Percentiles rank a stretch among this genome's conserved stretches.
Evolutionary conservation across 2,797 vertebrate genomes (phyloP).

Genomic region (Rhadinocentrus ornatus): DNA sequence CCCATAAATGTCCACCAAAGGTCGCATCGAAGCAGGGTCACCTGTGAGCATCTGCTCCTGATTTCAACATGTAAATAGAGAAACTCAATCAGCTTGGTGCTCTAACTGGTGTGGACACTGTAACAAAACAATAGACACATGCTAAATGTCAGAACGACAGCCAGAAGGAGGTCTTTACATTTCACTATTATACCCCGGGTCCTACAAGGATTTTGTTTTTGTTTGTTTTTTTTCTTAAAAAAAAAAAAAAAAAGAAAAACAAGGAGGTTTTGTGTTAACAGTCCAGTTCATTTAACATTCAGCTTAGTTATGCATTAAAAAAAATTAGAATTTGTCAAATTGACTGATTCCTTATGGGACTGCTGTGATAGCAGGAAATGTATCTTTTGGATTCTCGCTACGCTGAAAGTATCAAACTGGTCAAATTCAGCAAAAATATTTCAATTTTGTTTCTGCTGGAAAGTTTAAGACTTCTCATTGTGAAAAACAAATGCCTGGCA

Average conservation of each 20-base stretch:
- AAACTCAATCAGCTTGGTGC: slow-evolving; percentile 34
- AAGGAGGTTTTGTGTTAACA: slow-evolving; percentile 10
- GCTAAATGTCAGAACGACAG: slow-evolving; percentile 28
- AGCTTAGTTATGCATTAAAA: slow-evolving; percentile 2
- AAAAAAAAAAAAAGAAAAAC: background rate
- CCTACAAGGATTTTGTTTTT: slow-evolving; percentile 13
- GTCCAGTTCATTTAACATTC: slow-evolving; percentile 2
- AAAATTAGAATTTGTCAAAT: background rate
- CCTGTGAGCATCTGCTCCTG: slow-evolving; percentile 28
- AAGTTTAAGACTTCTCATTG: slow-evolving; percentile 27
- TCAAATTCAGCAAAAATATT: slow-evolving; percentile 20
- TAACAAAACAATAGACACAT: slow-evolving; percentile 33
- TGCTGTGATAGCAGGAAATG: background rate
- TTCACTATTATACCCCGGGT: background rate
- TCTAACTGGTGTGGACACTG: slow-evolving; percentile 36
- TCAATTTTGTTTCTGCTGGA: slow-evolving; percentile 19
- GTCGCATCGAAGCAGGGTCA: slow-evolving; percentile 53
- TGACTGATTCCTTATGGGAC: slow-evolving; percentile 6
- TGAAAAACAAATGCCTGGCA: slow-evolving; percentile 50
- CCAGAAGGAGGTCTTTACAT: background rate
- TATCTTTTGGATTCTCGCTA: slow-evolving; percentile 12
- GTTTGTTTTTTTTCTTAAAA: background rate
- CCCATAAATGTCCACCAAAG: slow-evolving; percentile 52
- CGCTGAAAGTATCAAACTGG: background rate
- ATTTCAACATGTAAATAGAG: slow-evolving; percentile 47